phyloP scores from a whole-genome alignment of 2,888 invertebrate genomes.

The Aspidiotus destructor region DNA sequence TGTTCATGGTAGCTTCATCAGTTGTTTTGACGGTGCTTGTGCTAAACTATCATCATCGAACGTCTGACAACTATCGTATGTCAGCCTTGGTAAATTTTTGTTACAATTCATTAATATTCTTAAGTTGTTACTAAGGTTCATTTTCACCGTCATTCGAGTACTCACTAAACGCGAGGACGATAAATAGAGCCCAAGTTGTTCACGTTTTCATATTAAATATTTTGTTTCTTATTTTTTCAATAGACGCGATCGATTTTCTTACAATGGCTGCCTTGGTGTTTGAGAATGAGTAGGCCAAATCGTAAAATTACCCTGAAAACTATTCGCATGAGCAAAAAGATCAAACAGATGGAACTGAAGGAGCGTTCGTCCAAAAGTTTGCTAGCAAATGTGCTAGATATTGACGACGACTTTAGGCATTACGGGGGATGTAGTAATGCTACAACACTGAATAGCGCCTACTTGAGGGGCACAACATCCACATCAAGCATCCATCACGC shows the following conservation, averaged over 20 bases:
- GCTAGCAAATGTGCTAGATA: conserved; percentile 87
- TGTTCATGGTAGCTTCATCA: conserved; percentile 98
- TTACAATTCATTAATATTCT: too few species aligned
- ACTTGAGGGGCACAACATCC: conserved; percentile 7
- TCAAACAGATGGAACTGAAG: conserved; percentile 86
- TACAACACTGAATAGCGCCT: conserved; percentile 37
- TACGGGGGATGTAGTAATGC: conserved; percentile 41
- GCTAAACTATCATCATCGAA: conserved; percentile 93
- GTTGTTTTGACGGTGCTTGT: conserved; percentile 94
- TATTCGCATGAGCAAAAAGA: conserved; percentile 78
- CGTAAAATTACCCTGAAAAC: conserved; percentile 86
- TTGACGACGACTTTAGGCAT: conserved; percentile 45
- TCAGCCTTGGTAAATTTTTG: conserved; percentile 76
- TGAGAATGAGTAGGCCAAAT: conserved; percentile 92
- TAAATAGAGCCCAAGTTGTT: not conserved
- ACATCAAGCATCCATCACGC: conserved; percentile 9
- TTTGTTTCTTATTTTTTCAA: conserved; percentile 24
- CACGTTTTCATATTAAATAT: not conserved
- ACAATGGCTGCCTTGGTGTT: conserved; percentile 94
- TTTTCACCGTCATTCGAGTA: not conserved
- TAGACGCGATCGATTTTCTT: conserved; percentile 91
- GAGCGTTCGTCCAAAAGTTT: conserved; percentile 89
- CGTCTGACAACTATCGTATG: conserved; percentile 94
- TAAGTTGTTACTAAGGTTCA: too few species aligned
- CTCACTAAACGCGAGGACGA: not conserved